phyloP scores from a whole-genome alignment of 2,113 vertebrate genomes.

The Brachypodius melanocephalos region DNA sequence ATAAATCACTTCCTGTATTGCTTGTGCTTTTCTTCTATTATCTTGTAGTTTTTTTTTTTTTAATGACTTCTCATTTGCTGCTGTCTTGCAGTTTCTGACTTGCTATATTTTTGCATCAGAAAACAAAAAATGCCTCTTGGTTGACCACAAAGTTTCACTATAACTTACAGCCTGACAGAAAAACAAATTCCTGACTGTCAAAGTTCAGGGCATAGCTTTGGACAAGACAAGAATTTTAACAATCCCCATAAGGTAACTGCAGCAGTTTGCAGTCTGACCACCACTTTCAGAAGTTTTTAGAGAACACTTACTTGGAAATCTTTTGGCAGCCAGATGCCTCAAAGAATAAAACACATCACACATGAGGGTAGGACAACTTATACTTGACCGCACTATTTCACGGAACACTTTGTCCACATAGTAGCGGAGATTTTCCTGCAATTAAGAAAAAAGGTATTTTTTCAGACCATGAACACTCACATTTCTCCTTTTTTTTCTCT shows the following conservation, averaged over 20 bases:
- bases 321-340: constrained; percentile 88
- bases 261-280: neutral
- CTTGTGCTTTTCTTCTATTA: neutral
- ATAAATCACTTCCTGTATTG: neutral
- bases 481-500: neutral
- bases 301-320: constrained; percentile 88
- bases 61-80: neutral
- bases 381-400: constrained; percentile 91
- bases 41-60: neutral
- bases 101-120: neutral
- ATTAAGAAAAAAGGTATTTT: constrained; percentile 23
- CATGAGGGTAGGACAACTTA: constrained; percentile 96
- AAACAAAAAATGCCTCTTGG: neutral
- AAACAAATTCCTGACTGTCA: neutral
- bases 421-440: constrained; percentile 91
- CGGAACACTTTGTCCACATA: constrained; percentile 97
- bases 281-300: neutral
- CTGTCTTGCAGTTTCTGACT: neutral
- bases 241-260: neutral
- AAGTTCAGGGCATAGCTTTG: neutral
- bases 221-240: neutral
- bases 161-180: neutral
- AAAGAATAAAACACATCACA: constrained; percentile 93
- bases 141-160: neutral
- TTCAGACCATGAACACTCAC: neutral